Base-by-base conservation (phyloP, 2,888 invertebrate genomes). In the Drepanosiphum platanoidis region DNA sequence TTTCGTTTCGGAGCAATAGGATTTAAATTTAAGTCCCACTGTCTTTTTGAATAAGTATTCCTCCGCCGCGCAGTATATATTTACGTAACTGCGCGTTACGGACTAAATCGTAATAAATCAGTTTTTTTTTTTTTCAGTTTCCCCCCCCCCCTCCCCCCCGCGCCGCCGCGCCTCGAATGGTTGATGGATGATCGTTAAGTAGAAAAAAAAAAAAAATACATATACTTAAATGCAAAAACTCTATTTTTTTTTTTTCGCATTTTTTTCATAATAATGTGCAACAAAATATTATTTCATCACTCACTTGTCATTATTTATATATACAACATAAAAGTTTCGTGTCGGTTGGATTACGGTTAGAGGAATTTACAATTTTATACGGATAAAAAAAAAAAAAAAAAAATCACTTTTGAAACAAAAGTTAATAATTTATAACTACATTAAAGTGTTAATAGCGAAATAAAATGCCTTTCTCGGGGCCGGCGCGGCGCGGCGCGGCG, bases 151-250 rank as follows among this genome's bases (percentile, higher is more conserved):
- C n/a, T n/a, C n/a, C n/a, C n/a, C n/a, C n/a, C n/a, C n/a, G n/a
- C n/a, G n/a, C n/a, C n/a, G n/a, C n/a, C 11, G 32, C 34, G 22
- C 1, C 30, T 74, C 34, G 34, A 58, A 74, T 74, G 58, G 15
- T 58, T 75, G 58, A 75, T 75, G 52, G 75, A 75, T 75, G 75
- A 64, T 77, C n/a, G 77, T 64, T 27, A 36, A 36, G 64, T 18
- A 77, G 1, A 64, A 77, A 77, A n/a, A n/a, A n/a, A n/a, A n/a
- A n/a, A n/a, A n/a, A n/a, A n/a, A n/a, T n/a, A n/a, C n/a, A 22
- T 74, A 22, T 32, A 42, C 27, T 71, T 42, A 71, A 42, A 75
- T 8, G 27, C 18, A 36, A 75, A 75, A 34, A 34, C 39, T 70
- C 22, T 74, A 74, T 52, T 75, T 75, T 27, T 58, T 36, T 58